Evolutionary conservation across 2,888 invertebrate genomes (phyloP).

Genomic region (Plagiodera versicolora): DNA sequence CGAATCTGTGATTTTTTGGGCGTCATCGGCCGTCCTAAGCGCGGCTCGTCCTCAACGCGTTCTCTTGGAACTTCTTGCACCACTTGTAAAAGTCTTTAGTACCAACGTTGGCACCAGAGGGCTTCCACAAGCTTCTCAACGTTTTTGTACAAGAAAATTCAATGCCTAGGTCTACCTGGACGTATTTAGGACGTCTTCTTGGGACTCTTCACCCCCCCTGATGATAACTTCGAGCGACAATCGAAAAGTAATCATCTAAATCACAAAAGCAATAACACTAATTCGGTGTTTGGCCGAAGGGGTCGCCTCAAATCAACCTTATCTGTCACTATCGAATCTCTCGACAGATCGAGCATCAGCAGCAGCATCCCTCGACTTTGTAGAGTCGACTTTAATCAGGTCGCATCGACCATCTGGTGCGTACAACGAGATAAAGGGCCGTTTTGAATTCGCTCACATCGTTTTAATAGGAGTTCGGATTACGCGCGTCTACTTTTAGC

Average conservation of each 20-base stretch:
- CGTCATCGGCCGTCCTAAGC: no score
- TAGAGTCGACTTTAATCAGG: constrained; percentile 54
- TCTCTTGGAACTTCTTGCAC: no score
- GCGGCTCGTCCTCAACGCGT: no score
- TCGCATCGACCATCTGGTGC: constrained; percentile 53
- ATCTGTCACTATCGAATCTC: constrained; percentile 51
- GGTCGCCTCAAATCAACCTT: constrained; percentile 46
- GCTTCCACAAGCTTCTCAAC: no score
- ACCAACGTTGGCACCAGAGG: no score
- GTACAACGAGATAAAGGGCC: constrained; percentile 34
- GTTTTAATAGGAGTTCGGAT: constrained; percentile 49
- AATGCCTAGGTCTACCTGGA: no score
- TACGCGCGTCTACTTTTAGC: constrained; percentile 41
- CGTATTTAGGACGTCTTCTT: no score
- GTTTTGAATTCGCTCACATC: constrained; percentile 44
- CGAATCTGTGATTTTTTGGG: no score
- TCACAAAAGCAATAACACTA: constrained; percentile 28
- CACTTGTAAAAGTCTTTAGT: no score
- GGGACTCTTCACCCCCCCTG: no score
- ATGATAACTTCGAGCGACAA: constrained; percentile 26
- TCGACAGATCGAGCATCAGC: constrained; percentile 49
- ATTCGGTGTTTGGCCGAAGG: constrained; percentile 26
- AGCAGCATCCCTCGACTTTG: constrained; percentile 52
- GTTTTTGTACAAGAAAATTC: no score
- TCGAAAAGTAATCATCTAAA: constrained; percentile 10